Percentiles rank a stretch among this genome's conserved stretches.
Conservation (phyloP, 2,113 vertebrate genomes). For the Siniperca chuatsi region DNA sequence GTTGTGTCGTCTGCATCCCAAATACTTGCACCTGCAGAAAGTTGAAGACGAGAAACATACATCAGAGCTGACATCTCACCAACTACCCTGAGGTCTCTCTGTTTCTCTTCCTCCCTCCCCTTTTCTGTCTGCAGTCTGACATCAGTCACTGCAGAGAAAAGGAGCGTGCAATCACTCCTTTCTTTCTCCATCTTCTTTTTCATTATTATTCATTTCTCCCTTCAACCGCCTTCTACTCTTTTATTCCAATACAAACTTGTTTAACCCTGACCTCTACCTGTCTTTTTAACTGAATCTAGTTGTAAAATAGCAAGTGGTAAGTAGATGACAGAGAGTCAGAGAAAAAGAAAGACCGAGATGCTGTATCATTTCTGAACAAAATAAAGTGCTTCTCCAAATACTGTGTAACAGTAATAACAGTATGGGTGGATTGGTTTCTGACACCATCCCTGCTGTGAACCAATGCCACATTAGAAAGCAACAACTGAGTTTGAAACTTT, state of each 20-base stretch:
- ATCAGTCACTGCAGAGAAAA: slow-evolving; percentile 54
- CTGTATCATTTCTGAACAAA: background rate
- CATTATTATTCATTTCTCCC: slow-evolving; percentile 36
- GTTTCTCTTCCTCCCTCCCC: background rate
- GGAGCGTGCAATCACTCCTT: slow-evolving; percentile 10
- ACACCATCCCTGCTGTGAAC: background rate
- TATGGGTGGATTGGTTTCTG: slow-evolving; percentile 7
- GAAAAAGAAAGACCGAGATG: background rate
- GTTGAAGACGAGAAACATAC: slow-evolving; percentile 50
- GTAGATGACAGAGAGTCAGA: background rate
- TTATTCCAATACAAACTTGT: slow-evolving; percentile 31
- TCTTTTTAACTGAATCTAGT: slow-evolving; percentile 13
- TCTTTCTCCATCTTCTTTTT: slow-evolving; percentile 29
- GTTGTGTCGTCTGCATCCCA: slow-evolving; percentile 30
- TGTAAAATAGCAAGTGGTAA: slow-evolving; percentile 25
- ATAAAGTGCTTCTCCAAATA: slow-evolving; percentile 19
- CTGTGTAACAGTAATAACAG: background rate
- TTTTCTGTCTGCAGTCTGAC: slow-evolving; percentile 44
- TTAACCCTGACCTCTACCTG: slow-evolving; percentile 15
- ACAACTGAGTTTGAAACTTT: slow-evolving; percentile 10
- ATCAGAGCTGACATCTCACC: slow-evolving; percentile 62
- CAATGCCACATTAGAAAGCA: background rate
- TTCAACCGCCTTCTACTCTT: background rate
- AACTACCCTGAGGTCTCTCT: slow-evolving; percentile 47
- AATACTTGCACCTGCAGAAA: slow-evolving; percentile 57